Base-by-base conservation (phyloP, 2,888 invertebrate genomes). In the Synanthedon andrenaeformis region DNA sequence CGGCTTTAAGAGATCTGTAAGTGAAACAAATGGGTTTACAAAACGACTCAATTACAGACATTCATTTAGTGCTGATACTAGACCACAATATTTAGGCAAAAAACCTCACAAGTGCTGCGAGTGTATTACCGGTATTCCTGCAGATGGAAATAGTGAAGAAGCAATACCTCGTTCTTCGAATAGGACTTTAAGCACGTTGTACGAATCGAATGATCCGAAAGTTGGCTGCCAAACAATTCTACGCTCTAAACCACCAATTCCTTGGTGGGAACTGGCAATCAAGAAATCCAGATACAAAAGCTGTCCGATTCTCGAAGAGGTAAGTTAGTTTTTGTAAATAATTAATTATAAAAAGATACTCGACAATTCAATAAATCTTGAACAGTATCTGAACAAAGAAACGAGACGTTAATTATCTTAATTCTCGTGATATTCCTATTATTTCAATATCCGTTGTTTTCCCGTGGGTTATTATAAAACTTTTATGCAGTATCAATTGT, bases 251-350 rank as follows among this genome's bases (percentile, higher is more conserved):
- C 93, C 93, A 41, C 89, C 91, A 55, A 90, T 95, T 58, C 96
- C 96, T 0, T 96, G 96, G 96, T 96, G 94, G 92, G 96, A 96
- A 79, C 79, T 95, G 64, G 96, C 96, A 48, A 93, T 94, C 52
- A 91, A 92, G 64, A 92, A 93, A 61, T 92, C 92, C 65, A 91
- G 94, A 59, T 93, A 95, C 62, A 91, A 93, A 67, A 95, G 94
- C 67, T 96, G 95, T 75, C 95, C 95, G 51, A 92, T 93, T 59
- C 89, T 94, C 60, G 92, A 93, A 89, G 91, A 91, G 82, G 84
- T 89, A 74, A 75, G 85, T 45, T 14, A 45, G 6, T 6, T 45
- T 45, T 45, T 12, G 35, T 35, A 35, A 35, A 10, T 35, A 28
- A 28, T 28, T 35, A 10, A 35, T 35, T 10, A 35, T 35, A 10